phyloP scores from a whole-genome alignment of 2,888 invertebrate genomes.

The Rugalucina vietnamica region DNA sequence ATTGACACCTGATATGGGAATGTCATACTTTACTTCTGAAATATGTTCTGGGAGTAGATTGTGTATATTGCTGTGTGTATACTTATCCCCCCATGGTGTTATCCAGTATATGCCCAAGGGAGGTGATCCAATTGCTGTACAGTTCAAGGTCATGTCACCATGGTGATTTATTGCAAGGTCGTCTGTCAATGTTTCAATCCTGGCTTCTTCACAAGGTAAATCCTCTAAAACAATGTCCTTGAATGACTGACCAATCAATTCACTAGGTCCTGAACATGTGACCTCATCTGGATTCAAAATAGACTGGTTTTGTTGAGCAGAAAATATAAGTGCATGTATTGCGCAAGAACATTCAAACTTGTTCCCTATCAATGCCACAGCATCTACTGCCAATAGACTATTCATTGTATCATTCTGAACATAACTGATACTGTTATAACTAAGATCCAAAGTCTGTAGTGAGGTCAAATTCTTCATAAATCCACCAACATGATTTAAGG shows the following conservation, averaged over 20 bases:
- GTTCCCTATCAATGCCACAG: conserved; percentile 66
- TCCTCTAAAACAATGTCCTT: conserved; percentile 40
- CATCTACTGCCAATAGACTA: conserved; percentile 40
- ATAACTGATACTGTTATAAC: conserved; percentile 55
- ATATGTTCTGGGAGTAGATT: conserved; percentile 38
- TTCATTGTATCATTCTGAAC: conserved; percentile 44
- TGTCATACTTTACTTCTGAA: conserved; percentile 18
- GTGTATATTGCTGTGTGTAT: conserved; percentile 57
- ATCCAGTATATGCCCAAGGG: conserved; percentile 73
- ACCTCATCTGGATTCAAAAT: conserved; percentile 48
- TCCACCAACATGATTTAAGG: conserved; percentile 33
- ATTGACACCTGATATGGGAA: conserved; percentile 35
- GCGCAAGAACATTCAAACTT: conserved; percentile 79
- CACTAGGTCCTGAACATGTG: conserved; percentile 63
- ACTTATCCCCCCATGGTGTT: conserved; percentile 74
- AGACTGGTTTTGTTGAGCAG: conserved; percentile 35
- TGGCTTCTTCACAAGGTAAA: conserved; percentile 68
- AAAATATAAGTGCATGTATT: conserved; percentile 54
- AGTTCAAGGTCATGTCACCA: conserved; percentile 61
- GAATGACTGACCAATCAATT: conserved; percentile 50
- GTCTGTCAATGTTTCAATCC: conserved; percentile 52
- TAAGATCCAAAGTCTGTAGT: conserved; percentile 47
- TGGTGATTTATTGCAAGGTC: conserved; percentile 42
- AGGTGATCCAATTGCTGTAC: conserved; percentile 66
- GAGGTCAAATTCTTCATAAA: conserved; percentile 46